phyloP scores from a whole-genome alignment of 2,113 vertebrate genomes.

The Cathartes aura region DNA sequence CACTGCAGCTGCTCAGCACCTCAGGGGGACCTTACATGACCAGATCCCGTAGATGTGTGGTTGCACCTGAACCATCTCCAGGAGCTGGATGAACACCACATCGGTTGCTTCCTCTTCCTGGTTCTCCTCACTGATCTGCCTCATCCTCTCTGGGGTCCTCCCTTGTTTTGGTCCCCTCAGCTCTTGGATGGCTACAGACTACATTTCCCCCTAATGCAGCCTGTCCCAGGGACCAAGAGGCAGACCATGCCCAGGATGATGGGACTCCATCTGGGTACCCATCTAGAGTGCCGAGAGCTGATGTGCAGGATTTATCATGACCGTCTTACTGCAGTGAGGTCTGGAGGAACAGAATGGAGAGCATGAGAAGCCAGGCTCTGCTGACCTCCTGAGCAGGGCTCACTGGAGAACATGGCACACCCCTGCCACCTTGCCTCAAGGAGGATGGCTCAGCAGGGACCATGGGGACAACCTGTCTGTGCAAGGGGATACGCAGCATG shows the following conservation, averaged over 20 bases:
- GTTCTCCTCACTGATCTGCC: neutral
- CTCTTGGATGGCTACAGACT: neutral
- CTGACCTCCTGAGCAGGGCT: neutral
- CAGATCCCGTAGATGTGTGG: neutral
- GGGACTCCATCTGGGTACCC: neutral
- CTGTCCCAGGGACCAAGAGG: neutral
- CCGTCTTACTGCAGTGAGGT: neutral
- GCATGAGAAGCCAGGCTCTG: neutral
- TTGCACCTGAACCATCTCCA: neutral
- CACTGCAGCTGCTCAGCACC: neutral
- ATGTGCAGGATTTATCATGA: neutral
- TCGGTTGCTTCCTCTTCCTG: neutral
- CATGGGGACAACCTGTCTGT: neutral
- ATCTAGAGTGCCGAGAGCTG: neutral
- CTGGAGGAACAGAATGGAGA: neutral
- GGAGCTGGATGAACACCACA: neutral
- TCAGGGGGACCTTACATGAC: accelerated
- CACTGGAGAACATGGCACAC: neutral
- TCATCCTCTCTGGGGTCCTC: neutral
- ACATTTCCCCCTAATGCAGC: neutral
- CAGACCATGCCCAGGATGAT: neutral
- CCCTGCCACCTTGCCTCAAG: neutral
- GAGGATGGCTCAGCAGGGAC: neutral
- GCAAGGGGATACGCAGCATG: neutral
- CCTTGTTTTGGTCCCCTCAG: neutral